Base-by-base conservation (phyloP, 2,113 vertebrate genomes). In the Stegastes partitus region DNA sequence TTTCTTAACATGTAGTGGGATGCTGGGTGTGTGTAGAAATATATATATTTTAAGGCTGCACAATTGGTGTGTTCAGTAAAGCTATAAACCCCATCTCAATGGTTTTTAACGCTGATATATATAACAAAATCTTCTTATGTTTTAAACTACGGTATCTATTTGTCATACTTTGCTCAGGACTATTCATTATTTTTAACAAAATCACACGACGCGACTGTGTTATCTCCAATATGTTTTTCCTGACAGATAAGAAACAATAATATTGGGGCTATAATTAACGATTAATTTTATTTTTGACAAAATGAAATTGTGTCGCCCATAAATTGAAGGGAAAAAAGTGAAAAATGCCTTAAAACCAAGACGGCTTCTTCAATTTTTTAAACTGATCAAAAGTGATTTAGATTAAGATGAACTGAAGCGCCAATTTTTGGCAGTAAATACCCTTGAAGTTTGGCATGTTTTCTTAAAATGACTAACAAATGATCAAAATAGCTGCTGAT, bases 11-110 rank as follows among this genome's bases (percentile, higher is more conserved):
- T 47, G 18, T n/a, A 44, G 31, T 7, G 4, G 34, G 71, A 59
- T 19, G 16, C 25, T 64, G 19, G 12, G 37, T 42, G 54, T 68
- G 23, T 57, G 25, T 53, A 55, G 61, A 59, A 54, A 74, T 21
- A 14, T n/a, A 74, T 21, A 14, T n/a, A 10, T 67, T 77, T 71
- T 77, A 58, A 73, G 49, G 73, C 42, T 39, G 31, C 42, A 10
- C 82, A 49, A 68, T 63, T 68, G 39, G 8, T 49, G 28, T 23
- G 50, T 63, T 42, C 8, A 4, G 12, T 14, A 34, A 42, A 42
- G 39, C 39, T 31, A 31, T 31, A 31, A 31, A 7, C 31, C 1
- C 31, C 31, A 31, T 31, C 31, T 42, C 39, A 42, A 6, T 42
- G 11, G 11, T 11, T 42, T 42, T 12, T 15, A 42, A 2, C 39